Conservation (phyloP, 2,888 invertebrate species). For the Ellobium chinense region DNA sequence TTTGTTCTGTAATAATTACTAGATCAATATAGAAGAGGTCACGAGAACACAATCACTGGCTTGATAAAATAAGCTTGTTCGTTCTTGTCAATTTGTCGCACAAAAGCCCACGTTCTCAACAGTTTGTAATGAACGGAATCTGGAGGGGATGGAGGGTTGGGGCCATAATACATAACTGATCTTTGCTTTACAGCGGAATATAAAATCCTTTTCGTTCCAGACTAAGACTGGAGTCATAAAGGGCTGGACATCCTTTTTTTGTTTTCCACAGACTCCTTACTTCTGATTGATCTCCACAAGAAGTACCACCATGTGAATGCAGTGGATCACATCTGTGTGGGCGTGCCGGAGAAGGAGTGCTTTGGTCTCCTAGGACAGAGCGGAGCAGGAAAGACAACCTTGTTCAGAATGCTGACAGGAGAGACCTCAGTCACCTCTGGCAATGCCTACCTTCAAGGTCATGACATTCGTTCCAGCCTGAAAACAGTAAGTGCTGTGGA, state of each 20-base stretch:
- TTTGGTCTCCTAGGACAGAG: slow-evolving; percentile 86
- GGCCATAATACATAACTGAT: too few species aligned
- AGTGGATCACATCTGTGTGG: slow-evolving; percentile 80
- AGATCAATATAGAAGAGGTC: too few species aligned
- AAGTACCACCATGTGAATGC: slow-evolving; percentile 82
- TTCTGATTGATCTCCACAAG: slow-evolving; percentile 82
- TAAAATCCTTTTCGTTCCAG: too few species aligned
- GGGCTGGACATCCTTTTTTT: not conserved
- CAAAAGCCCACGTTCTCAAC: too few species aligned
- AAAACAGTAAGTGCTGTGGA: slow-evolving; percentile 59
- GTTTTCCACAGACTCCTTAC: slow-evolving; percentile 63
- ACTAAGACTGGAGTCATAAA: not conserved
- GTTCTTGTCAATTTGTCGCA: not conserved
- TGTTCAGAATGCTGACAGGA: slow-evolving; percentile 89
- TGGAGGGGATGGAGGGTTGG: too few species aligned
- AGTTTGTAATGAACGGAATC: too few species aligned
- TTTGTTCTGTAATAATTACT: too few species aligned
- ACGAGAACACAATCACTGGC: too few species aligned
- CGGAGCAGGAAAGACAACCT: slow-evolving; percentile 78
- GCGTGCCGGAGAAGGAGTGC: slow-evolving; percentile 87
- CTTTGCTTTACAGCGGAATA: too few species aligned
- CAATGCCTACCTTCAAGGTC: slow-evolving; percentile 85
- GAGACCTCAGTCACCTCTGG: slow-evolving; percentile 87
- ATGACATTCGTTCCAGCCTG: slow-evolving; percentile 68
- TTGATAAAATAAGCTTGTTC: not conserved